These are phyloP conservation scores for Eupsilia transversa DNA, from an alignment of 2,888 invertebrate species.

Conservation along the genomic window DNA sequence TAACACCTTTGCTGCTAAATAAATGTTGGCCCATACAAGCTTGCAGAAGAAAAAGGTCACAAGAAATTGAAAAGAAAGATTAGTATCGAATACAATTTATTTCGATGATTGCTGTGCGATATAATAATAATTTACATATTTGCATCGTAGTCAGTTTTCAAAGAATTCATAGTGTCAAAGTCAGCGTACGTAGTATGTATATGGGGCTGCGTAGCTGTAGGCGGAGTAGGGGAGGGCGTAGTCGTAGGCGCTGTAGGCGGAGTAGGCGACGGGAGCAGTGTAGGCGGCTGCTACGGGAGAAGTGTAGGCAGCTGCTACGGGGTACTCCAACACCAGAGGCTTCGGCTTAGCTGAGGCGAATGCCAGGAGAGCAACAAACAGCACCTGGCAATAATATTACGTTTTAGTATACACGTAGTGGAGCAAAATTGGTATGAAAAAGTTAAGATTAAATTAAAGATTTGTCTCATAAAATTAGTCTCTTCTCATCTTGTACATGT, in stretches of 20 bases:
- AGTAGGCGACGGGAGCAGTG: constrained; percentile 86
- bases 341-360: constrained; percentile 89
- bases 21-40: background rate
- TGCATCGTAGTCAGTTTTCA: constrained; percentile 7
- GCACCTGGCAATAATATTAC: constrained; percentile 72
- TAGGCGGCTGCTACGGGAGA: constrained; percentile 87
- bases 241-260: constrained; percentile 80
- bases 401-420: background rate
- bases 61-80: background rate
- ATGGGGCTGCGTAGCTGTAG: constrained; percentile 81
- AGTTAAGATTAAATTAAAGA: background rate
- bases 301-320: constrained; percentile 83
- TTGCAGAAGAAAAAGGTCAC: background rate
- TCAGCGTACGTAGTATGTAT: constrained; percentile 84
- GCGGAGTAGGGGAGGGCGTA: constrained; percentile 80
- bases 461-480: too few relatives aligned
- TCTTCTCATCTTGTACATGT: background rate
- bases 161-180: background rate
- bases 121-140: constrained; percentile 34
- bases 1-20: background rate
- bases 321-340: constrained; percentile 83
- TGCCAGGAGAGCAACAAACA: constrained; percentile 90
- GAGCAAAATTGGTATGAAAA: background rate
- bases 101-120: constrained; percentile 40
- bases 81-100: constrained; percentile 50